phyloP scores from a whole-genome alignment of 2,113 vertebrate genomes.

The Ariopsis seemanni region DNA sequence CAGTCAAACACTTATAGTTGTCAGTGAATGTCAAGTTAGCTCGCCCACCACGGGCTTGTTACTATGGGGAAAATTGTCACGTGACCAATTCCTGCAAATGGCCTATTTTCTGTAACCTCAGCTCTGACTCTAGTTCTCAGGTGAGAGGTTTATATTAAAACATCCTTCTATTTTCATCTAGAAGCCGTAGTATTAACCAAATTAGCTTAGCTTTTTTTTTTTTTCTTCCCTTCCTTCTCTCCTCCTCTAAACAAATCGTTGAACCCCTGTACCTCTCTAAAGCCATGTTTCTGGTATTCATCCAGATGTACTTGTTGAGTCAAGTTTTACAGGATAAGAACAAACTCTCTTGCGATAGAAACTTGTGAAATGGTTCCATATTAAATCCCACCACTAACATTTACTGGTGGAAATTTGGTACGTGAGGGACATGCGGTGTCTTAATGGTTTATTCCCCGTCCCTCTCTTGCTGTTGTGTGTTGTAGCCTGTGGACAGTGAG shows the following conservation, averaged over 20 bases:
- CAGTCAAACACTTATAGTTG: too few species aligned
- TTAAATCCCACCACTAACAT: not conserved
- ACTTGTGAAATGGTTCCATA: not conserved
- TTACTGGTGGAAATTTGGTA: not conserved
- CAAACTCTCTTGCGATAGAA: not conserved
- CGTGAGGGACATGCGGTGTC: not conserved
- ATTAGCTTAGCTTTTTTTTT: not conserved
- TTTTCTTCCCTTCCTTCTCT: too few species aligned
- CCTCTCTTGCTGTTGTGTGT: constrained; percentile 30
- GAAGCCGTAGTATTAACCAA: not conserved
- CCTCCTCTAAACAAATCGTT: not conserved
- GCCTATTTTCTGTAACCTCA: too few species aligned
- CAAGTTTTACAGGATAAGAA: not conserved
- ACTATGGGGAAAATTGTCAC: too few species aligned
- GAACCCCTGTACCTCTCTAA: not conserved
- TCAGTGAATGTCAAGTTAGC: too few species aligned
- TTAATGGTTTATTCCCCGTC: not conserved
- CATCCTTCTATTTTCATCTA: not conserved
- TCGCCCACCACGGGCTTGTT: too few species aligned
- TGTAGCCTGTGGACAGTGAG: constrained; percentile 80
- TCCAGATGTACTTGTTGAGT: too few species aligned
- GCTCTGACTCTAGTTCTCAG: too few species aligned
- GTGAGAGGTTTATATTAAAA: not conserved
- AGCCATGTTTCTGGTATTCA: not conserved
- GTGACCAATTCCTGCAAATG: too few species aligned